Conservation (phyloP, 2,113 vertebrate species). For the Gorsachius goisagi region DNA sequence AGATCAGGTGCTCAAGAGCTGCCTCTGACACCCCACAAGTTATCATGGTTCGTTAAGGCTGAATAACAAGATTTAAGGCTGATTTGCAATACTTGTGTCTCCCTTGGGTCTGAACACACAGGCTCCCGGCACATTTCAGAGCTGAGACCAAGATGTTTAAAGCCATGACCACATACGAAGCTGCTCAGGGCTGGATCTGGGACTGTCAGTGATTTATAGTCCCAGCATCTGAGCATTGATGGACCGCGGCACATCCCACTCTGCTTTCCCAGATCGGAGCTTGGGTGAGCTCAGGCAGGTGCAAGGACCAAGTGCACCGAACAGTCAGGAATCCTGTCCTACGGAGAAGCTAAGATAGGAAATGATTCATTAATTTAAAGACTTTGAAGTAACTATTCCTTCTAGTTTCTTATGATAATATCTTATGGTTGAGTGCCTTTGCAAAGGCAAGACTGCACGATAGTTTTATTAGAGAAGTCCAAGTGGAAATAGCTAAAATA, state of each 20-base stretch:
- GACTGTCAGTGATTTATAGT: not conserved
- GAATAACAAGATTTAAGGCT: not conserved
- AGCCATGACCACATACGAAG: rapidly evolving
- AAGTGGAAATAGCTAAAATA: conserved; percentile 21
- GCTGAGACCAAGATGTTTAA: not conserved
- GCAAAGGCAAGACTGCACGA: not conserved
- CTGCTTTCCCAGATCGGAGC: rapidly evolving
- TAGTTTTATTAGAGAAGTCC: not conserved
- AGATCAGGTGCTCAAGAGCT: not conserved
- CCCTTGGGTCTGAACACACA: not conserved
- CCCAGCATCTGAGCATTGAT: not conserved
- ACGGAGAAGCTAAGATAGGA: not conserved
- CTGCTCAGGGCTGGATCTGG: not conserved
- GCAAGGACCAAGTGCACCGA: not conserved
- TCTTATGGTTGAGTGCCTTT: not conserved
- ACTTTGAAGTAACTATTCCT: not conserved
- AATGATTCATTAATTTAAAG: not conserved
- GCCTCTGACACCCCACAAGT: not conserved
- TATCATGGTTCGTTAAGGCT: not conserved
- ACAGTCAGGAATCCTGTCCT: not conserved
- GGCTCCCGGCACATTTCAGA: not conserved
- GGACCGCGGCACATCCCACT: rapidly evolving
- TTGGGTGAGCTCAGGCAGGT: not conserved
- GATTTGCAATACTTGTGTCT: not conserved
- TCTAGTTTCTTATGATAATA: not conserved